These are phyloP conservation scores for Drosophila mimetica DNA, from an alignment of 2,888 invertebrate species.

Conservation along the genomic window DNA sequence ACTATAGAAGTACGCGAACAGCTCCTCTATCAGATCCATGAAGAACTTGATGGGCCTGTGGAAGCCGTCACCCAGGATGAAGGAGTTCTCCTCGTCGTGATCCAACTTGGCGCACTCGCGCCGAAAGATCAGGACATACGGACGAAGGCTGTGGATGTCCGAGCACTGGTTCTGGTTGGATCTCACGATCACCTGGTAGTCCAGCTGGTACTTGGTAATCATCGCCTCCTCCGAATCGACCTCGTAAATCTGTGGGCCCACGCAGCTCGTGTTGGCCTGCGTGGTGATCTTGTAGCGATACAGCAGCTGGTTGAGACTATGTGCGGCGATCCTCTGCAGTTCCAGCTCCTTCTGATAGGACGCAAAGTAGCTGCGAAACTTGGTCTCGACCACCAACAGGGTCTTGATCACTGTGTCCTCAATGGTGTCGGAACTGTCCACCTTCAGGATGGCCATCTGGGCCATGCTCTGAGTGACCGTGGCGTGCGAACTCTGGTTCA, in stretches of 20 bases:
- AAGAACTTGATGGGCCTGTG: slow-evolving; percentile 78
- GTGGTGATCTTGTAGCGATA: slow-evolving; percentile 57
- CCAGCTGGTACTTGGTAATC: slow-evolving; percentile 60
- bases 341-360: slow-evolving; percentile 56
- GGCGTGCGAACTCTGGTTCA: slow-evolving; percentile 1
- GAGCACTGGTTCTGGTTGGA: slow-evolving; percentile 50
- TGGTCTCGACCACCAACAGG: slow-evolving; percentile 63
- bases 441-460: not conserved
- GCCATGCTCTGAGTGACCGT: slow-evolving; percentile 20
- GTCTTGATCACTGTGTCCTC: slow-evolving; percentile 39
- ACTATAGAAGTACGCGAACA: slow-evolving; percentile 74
- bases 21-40: slow-evolving; percentile 67
- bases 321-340: slow-evolving; percentile 64
- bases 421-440: not conserved
- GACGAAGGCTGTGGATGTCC: slow-evolving; percentile 51
- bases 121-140: slow-evolving; percentile 58
- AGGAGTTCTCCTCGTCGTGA: slow-evolving; percentile 41
- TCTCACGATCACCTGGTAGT: slow-evolving; percentile 53
- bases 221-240: slow-evolving; percentile 59
- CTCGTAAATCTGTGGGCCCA: slow-evolving; percentile 51
- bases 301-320: slow-evolving; percentile 64
- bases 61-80: slow-evolving; percentile 73
- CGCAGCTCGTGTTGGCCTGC: slow-evolving; percentile 49
- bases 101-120: slow-evolving; percentile 53
- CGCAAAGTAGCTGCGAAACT: slow-evolving; percentile 50